Conservation (phyloP, 2,888 invertebrate genomes). For the Tipula unca region DNA sequence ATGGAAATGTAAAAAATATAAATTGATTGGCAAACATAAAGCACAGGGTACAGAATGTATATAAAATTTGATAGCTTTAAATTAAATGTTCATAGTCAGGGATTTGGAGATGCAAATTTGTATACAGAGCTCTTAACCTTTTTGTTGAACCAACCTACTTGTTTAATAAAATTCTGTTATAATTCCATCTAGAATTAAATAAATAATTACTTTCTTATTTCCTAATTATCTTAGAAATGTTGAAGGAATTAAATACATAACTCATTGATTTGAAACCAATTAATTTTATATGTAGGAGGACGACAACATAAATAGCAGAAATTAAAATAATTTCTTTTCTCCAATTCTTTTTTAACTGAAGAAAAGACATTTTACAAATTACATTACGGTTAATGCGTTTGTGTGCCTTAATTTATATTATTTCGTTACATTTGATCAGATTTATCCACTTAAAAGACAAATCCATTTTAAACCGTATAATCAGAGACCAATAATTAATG, state of each 20-base stretch:
- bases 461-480: background rate
- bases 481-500: background rate
- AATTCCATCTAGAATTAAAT: background rate
- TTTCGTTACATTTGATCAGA: background rate
- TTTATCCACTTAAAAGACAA: background rate
- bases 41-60: too few species aligned
- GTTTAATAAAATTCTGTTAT: background rate
- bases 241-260: background rate
- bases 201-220: background rate
- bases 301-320: background rate
- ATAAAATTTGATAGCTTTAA: too few species aligned
- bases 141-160: background rate
- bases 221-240: background rate
- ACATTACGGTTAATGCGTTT: conserved; percentile 8
- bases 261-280: background rate
- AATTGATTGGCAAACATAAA: too few species aligned
- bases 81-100: too few species aligned
- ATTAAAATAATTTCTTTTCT: background rate
- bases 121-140: background rate
- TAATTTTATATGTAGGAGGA: background rate
- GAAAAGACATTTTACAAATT: background rate
- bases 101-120: background rate
- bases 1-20: too few species aligned
- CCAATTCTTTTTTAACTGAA: background rate
- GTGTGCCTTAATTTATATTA: background rate